Percentiles rank a stretch among this genome's conserved stretches.
These are phyloP conservation scores for Adelges cooleyi DNA, from an alignment of 1,140 invertebrate genomes.

Conservation along the genomic window DNA sequence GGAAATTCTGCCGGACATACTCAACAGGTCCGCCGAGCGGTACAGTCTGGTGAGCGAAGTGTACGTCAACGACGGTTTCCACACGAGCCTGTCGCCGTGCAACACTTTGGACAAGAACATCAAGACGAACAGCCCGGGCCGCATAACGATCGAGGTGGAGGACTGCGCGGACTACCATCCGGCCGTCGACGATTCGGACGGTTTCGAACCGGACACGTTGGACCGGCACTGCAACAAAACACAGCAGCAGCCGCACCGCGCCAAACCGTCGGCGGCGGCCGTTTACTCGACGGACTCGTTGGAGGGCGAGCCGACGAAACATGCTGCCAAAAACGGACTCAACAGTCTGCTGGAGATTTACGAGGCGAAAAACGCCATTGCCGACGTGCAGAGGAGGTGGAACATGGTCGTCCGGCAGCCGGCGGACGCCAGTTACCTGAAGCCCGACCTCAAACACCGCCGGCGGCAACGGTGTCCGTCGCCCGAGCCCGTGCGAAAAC, in stretches of 20 bases:
- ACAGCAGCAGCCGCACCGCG: constrained; percentile 36
- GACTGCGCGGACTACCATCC: constrained; percentile 46
- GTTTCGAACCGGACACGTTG: constrained; percentile 70
- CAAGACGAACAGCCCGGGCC: constrained; percentile 48
- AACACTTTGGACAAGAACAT: not conserved
- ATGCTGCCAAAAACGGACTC: constrained; percentile 35
- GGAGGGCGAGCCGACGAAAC: constrained; percentile 39
- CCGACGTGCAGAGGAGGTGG: constrained; percentile 35
- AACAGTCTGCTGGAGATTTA: constrained; percentile 58
- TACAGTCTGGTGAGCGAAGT: constrained; percentile 64
- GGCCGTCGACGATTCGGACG: constrained; percentile 53
- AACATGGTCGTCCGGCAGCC: constrained; percentile 47
- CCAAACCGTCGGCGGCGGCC: constrained; percentile 33
- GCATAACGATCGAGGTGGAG: constrained; percentile 65
- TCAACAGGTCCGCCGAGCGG: constrained; percentile 37
- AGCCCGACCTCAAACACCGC: constrained; percentile 40
- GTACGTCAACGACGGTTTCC: constrained; percentile 64
- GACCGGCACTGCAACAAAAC: constrained; percentile 64
- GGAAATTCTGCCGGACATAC: constrained; percentile 42
- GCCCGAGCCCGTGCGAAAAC: constrained; percentile 30
- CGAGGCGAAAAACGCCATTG: constrained; percentile 20
- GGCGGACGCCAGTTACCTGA: constrained; percentile 13
- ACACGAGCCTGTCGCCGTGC: constrained; percentile 34
- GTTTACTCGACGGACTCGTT: constrained; percentile 33
- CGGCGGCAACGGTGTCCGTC: constrained; percentile 28